These are phyloP conservation scores for Xylocampa areola DNA, from an alignment of 2,888 invertebrate species.

Conservation along the genomic window DNA sequence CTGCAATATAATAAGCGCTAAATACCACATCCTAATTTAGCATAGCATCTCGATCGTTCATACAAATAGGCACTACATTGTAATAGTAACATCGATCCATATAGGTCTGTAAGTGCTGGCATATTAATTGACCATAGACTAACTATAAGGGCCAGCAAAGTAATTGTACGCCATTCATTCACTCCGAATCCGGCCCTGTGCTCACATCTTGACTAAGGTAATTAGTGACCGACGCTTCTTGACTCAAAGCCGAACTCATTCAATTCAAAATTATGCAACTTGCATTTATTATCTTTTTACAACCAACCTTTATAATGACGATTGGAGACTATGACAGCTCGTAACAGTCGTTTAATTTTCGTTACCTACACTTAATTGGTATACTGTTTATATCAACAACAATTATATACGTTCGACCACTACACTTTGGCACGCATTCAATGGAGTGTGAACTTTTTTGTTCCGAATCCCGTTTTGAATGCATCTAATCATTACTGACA, in stretches of 20 bases:
- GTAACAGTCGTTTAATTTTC: conserved; percentile 48
- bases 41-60: conserved; percentile 16
- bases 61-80: conserved; percentile 28
- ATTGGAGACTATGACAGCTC: conserved; percentile 50
- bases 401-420: conserved; percentile 30
- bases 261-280: conserved; percentile 67
- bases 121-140: conserved; percentile 48
- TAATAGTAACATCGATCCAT: conserved; percentile 30
- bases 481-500: conserved; percentile 50
- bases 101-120: conserved; percentile 34
- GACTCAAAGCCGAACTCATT: conserved; percentile 54
- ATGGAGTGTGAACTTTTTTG: conserved; percentile 51
- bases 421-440: conserved; percentile 19
- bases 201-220: conserved; percentile 49
- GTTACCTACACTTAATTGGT: conserved; percentile 50
- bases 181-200: conserved; percentile 46
- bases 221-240: conserved; percentile 61
- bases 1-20: not conserved
- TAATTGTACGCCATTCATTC: conserved; percentile 51
- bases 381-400: conserved; percentile 26
- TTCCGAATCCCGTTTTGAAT: conserved; percentile 20
- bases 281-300: conserved; percentile 68
- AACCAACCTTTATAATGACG: conserved; percentile 53
- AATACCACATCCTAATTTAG: conserved; percentile 13
- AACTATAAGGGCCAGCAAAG: conserved; percentile 19